Evolutionary conservation across 2,113 vertebrate species (phyloP), one percentile per base, ranked within the genome.

Genomic region (Perognathus longimembris): DNA sequence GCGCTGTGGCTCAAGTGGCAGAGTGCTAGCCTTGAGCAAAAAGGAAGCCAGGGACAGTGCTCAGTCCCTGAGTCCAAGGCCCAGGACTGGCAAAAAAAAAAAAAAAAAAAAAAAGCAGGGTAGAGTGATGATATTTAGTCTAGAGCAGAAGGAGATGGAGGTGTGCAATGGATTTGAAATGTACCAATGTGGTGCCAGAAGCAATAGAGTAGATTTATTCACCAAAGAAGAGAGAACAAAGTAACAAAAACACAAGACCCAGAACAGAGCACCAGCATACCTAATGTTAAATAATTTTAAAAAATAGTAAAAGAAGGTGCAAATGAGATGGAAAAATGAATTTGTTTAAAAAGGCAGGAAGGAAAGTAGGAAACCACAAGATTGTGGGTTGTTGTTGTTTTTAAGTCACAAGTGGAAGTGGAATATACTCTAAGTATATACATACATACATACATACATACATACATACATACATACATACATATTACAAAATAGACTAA

Each of bases 281-380:
- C 32, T 69, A 66, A 71, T 75, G 42, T 78, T 66, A 59, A 93
- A 17, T 8, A 32, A 40, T 54, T 45, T 54, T 26, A 15, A 26
- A 70, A 32, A 76, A 76, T 69, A 75, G 21, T 66, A 85, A 32
- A 85, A 85, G 12, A 61, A 84, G 17, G 22, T 15, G 20, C 36
- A 90, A 83, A 70, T 28, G 64, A 74, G 30, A 87, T 50, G 20
- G 18, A 82, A 85, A n/a, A 90, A 73, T 36, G 70, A 81, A 64
- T n/a, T n/a, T n/a, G 11, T 22, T 57, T 40, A 87, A 7, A 64
- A 17, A 77, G 17, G 26, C 57, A 70, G 80, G 69, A 87, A 91
- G 84, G 50, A 66, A 89, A 71, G 4, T 11, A n/a, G 34, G 11
- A 87, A 17, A 61, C 11, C 66, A 50, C 18, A 11, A 61, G 26